Conservation (phyloP, 2,888 invertebrate genomes). For the Heliconius ismenius region DNA sequence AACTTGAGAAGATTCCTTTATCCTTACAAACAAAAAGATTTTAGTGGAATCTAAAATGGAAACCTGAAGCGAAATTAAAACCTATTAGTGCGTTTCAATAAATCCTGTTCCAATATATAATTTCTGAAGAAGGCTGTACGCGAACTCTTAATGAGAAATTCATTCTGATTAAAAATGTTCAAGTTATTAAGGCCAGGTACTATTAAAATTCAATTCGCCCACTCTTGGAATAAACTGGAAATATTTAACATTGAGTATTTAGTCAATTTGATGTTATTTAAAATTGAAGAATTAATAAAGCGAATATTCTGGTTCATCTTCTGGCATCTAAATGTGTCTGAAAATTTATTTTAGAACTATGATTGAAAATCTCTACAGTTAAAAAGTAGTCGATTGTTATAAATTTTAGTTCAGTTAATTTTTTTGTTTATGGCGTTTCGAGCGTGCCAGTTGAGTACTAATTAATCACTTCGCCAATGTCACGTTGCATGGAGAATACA, state of each 20-base stretch:
- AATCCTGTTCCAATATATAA: constrained; percentile 29
- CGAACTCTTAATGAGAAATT: constrained; percentile 38
- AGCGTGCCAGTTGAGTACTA: too few species aligned
- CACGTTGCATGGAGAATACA: too few species aligned
- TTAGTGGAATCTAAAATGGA: neutral
- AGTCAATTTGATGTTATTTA: neutral
- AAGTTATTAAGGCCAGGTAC: constrained; percentile 26
- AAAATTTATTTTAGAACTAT: neutral
- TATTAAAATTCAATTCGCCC: constrained; percentile 20
- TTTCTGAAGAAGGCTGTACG: constrained; percentile 28
- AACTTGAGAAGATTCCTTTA: neutral
- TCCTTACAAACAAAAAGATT: neutral
- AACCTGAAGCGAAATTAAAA: constrained; percentile 21
- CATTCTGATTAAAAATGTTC: constrained; percentile 37
- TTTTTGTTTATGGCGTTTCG: too few species aligned
- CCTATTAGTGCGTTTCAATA: constrained; percentile 23
- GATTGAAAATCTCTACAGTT: neutral
- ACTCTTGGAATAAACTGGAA: constrained; percentile 1
- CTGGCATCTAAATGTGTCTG: neutral
- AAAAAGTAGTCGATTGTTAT: neutral
- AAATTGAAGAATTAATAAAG: neutral
- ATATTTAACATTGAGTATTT: constrained; percentile 10
- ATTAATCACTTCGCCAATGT: too few species aligned
- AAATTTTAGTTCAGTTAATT: neutral
- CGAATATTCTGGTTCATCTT: neutral